Evolutionary conservation across 2,113 vertebrate species (phyloP).

Genomic region (Callithrix jacchus): DNA sequence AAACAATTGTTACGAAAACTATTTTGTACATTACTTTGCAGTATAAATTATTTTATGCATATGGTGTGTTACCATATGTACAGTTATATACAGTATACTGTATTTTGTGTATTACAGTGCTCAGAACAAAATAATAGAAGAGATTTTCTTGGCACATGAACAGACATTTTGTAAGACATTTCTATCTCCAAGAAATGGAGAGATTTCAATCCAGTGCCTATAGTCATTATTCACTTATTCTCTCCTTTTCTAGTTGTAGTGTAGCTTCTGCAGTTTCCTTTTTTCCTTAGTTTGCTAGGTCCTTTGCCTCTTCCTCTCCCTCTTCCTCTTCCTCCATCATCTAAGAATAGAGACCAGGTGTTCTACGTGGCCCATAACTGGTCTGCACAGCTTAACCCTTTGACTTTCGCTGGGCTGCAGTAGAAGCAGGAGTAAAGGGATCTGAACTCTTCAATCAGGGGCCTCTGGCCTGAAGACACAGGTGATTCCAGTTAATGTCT

Average conservation of each 20-base stretch:
- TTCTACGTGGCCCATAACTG: neutral
- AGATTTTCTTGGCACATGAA: neutral
- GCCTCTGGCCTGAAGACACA: neutral
- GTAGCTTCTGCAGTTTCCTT: neutral
- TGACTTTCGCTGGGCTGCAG: neutral
- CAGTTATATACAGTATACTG: neutral
- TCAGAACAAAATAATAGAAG: neutral
- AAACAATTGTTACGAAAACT: neutral
- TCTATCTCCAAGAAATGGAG: neutral
- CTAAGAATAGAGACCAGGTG: neutral
- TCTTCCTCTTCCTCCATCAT: neutral
- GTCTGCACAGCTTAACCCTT: neutral
- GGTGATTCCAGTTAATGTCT: neutral
- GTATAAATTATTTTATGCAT: no score
- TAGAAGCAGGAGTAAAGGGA: neutral
- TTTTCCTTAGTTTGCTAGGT: neutral
- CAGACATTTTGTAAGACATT: neutral
- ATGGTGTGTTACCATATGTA: neutral
- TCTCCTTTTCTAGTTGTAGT: neutral
- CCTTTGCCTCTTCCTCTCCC: neutral
- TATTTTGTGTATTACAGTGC: neutral
- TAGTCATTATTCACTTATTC: neutral
- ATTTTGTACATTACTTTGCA: neutral
- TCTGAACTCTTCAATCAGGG: neutral
- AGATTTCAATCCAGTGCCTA: neutral